A percentile compares a stretch with the other conserved stretches of the same genome.
These are phyloP conservation scores for Trichechus manatus DNA, from an alignment of 2,113 vertebrate species.

Conservation along the genomic window DNA sequence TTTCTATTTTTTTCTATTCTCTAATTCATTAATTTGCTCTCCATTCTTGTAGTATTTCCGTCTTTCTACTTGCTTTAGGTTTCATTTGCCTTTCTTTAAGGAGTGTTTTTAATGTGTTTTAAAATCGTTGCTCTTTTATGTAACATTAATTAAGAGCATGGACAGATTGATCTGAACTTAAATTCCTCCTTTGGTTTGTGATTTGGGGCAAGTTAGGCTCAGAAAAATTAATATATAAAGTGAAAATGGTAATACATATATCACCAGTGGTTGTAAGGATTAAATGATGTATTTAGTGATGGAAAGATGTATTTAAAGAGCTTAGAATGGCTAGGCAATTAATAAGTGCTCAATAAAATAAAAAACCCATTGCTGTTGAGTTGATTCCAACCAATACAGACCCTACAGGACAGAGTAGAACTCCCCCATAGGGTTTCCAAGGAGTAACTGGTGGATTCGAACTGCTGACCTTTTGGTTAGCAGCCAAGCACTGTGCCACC, in stretches of 20 bases:
- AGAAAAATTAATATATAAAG: slow-evolving; percentile 33
- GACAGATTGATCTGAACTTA: slow-evolving; percentile 9
- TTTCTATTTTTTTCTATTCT: background rate
- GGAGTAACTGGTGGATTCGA: no score
- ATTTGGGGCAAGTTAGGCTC: slow-evolving; percentile 30
- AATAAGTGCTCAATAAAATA: background rate
- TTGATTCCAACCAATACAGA: no score
- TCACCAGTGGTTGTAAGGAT: background rate
- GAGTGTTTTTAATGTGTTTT: background rate
- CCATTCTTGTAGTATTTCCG: no score
- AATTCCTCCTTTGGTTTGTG: slow-evolving; percentile 25
- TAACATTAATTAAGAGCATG: slow-evolving; percentile 31
- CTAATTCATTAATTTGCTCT: no score
- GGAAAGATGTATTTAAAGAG: background rate
- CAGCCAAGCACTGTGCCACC: no score
- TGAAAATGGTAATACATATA: background rate
- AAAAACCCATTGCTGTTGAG: background rate
- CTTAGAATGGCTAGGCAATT: background rate
- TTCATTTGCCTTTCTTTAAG: background rate
- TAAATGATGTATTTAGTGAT: background rate
- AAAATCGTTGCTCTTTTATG: background rate
- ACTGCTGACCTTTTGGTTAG: no score
- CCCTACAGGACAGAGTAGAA: no score
- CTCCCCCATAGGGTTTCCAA: no score
- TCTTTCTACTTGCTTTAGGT: background rate